These are phyloP conservation scores for Cacoxenus indagator DNA, from an alignment of 2,888 invertebrate genomes.

Conservation along the genomic window DNA sequence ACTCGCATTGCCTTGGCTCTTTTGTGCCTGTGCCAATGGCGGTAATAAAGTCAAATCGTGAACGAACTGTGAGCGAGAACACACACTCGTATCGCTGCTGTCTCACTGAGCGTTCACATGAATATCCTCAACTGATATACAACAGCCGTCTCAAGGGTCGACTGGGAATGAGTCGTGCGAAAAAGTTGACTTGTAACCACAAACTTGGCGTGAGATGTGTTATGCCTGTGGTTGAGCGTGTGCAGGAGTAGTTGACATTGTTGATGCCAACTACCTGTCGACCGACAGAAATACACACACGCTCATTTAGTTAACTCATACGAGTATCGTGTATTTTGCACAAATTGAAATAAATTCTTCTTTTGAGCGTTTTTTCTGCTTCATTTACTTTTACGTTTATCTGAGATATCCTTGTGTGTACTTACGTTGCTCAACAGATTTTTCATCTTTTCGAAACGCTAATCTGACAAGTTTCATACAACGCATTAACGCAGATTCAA, in stretches of 20 bases:
- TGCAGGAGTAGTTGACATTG: neutral
- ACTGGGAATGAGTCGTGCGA: neutral
- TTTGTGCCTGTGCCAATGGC: neutral
- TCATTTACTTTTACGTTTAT: neutral
- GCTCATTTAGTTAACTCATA: constrained; percentile 3
- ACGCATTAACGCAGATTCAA: constrained; percentile 40
- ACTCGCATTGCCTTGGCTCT: neutral
- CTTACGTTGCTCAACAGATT: neutral
- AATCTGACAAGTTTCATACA: constrained; percentile 49
- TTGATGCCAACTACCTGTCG: constrained; percentile 7
- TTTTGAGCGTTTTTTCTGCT: neutral
- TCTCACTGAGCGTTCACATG: neutral
- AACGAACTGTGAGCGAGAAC: neutral
- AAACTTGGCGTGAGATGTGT: neutral
- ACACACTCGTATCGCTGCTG: constrained; percentile 6
- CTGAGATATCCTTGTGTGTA: neutral
- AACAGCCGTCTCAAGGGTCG: neutral
- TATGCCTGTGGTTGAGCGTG: neutral
- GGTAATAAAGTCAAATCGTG: neutral
- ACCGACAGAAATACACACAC: neutral
- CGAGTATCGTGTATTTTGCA: neutral
- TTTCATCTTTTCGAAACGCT: constrained; percentile 39
- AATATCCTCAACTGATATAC: neutral
- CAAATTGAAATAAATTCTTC: neutral
- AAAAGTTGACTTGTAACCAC: constrained; percentile 4